Evolutionary conservation across 2,797 vertebrate species (phyloP).

Genomic region (Pachyuromys duprasi): DNA sequence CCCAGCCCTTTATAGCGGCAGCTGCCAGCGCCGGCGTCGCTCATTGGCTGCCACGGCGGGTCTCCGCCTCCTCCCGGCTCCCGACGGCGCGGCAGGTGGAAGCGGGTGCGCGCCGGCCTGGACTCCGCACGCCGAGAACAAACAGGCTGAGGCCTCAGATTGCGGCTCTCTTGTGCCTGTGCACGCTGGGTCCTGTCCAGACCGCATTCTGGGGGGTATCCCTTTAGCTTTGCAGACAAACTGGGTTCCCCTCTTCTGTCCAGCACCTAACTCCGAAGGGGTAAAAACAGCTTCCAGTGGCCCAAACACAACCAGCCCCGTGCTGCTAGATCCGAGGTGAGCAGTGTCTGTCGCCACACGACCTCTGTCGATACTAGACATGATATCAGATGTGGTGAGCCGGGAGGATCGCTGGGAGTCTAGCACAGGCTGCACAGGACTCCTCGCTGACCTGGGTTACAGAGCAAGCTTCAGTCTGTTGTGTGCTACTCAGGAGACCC

Average conservation of each 20-base stretch:
- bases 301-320: not conserved
- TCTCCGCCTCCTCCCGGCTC: slow-evolving; percentile 73
- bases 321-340: not conserved
- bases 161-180: not conserved
- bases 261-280: not conserved
- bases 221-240: not conserved
- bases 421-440: not conserved
- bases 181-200: not conserved
- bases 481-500: not conserved
- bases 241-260: not conserved
- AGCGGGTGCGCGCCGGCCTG: slow-evolving; percentile 14
- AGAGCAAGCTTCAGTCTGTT: not conserved
- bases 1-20: slow-evolving; percentile 83
- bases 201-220: not conserved
- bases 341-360: not conserved
- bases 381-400: not conserved
- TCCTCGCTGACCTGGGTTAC: not conserved
- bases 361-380: not conserved
- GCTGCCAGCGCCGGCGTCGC: slow-evolving; percentile 74
- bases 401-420: not conserved
- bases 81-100: slow-evolving; percentile 82
- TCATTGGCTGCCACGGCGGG: slow-evolving; percentile 68
- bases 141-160: not conserved
- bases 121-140: not conserved
- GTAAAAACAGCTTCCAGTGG: not conserved